Evolutionary conservation across 2,797 vertebrate genomes (phyloP).

Genomic region (Lagorchestes hirsutus): DNA sequence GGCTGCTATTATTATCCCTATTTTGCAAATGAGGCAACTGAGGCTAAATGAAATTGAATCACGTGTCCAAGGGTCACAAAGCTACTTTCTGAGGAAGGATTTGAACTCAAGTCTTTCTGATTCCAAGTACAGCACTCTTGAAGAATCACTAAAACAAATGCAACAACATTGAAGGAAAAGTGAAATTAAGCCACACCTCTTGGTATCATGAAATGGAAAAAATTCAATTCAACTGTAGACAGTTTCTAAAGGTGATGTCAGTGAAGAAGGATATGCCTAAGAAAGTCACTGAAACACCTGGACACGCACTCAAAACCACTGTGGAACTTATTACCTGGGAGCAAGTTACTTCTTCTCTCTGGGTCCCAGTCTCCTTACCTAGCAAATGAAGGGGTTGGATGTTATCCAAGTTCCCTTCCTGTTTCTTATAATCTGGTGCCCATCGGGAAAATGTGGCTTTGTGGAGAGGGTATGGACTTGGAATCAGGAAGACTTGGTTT

Average conservation of each 20-base stretch:
- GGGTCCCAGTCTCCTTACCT: not conserved
- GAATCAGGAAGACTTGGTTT: not conserved
- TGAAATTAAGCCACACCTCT: not conserved
- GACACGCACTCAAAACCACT: not conserved
- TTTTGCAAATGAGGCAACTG: not conserved
- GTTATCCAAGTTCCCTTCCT: not conserved
- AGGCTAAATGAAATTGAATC: not conserved
- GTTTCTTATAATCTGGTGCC: not conserved
- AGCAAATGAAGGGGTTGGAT: not conserved
- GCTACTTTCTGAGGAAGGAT: not conserved
- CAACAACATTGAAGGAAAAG: constrained; percentile 48
- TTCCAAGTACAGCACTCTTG: not conserved
- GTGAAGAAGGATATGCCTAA: not conserved
- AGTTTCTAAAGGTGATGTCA: not conserved
- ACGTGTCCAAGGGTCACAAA: not conserved
- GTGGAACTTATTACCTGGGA: not conserved
- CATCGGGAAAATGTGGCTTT: not conserved
- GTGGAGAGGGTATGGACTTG: not conserved
- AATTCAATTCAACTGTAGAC: not conserved
- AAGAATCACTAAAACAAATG: constrained; percentile 43
- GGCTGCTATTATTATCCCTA: not conserved
- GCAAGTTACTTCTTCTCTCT: not conserved
- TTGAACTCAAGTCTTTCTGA: not conserved
- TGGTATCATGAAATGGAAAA: constrained; percentile 36
- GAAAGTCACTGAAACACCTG: not conserved